phyloP scores from a whole-genome alignment of 2,113 vertebrate genomes.

The Ancistrus triradiatus region DNA sequence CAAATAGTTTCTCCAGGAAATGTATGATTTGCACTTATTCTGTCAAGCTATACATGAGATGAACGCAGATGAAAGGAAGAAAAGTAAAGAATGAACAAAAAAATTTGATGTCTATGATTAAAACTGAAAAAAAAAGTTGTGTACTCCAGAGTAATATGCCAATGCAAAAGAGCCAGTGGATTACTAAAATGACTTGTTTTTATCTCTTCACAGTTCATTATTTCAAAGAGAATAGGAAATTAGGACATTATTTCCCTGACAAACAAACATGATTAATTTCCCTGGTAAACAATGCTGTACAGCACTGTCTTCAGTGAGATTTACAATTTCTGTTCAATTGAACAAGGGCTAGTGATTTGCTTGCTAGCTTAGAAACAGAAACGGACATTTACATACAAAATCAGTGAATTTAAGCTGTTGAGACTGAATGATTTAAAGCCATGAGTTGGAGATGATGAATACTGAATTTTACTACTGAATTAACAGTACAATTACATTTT shows the following conservation, averaged over 20 bases:
- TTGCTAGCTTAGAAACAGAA: constrained; percentile 30
- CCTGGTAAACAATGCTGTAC: constrained; percentile 64
- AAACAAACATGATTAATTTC: constrained; percentile 72
- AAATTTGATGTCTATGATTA: constrained; percentile 38
- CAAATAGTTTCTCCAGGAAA: too few relatives aligned
- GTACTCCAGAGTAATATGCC: constrained; percentile 64
- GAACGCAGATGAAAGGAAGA: constrained; percentile 16
- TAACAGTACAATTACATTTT: too few relatives aligned
- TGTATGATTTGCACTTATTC: too few relatives aligned
- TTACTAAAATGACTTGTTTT: constrained; percentile 70
- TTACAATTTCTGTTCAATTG: constrained; percentile 52
- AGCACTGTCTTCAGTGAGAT: constrained; percentile 57
- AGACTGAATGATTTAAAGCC: too few relatives aligned
- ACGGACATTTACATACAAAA: too few relatives aligned
- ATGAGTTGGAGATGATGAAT: too few relatives aligned
- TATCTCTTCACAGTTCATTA: constrained; percentile 67
- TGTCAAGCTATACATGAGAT: too few relatives aligned
- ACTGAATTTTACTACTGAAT: too few relatives aligned
- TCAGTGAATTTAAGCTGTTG: too few relatives aligned
- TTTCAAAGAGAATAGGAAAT: constrained; percentile 76
- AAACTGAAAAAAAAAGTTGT: constrained; percentile 47
- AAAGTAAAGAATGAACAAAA: constrained; percentile 37
- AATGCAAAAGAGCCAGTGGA: constrained; percentile 60
- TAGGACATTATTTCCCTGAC: constrained; percentile 60
- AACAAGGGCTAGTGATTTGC: constrained; percentile 47